Evolutionary conservation across 2,888 invertebrate species (phyloP).

Genomic region (Miltochrista miniata): DNA sequence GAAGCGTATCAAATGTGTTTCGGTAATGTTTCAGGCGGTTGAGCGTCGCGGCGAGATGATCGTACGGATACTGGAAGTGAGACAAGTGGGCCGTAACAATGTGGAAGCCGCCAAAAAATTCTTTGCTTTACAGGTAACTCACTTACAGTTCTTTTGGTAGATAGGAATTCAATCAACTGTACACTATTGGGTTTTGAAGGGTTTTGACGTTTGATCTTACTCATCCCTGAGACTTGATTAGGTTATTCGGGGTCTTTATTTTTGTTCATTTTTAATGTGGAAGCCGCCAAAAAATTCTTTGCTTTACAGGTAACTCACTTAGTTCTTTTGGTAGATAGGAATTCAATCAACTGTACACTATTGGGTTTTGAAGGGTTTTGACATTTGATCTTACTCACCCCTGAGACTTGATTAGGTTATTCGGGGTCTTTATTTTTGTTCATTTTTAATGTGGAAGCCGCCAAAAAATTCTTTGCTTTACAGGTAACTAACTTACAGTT

Average conservation of each 20-base stretch:
- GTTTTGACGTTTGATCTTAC: background rate
- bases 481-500: slow-evolving; percentile 84
- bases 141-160: background rate
- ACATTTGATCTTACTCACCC: background rate
- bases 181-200: background rate
- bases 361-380: background rate
- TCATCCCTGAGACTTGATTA: background rate
- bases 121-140: slow-evolving; percentile 88
- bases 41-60: slow-evolving; percentile 98
- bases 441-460: slow-evolving; percentile 94
- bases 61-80: slow-evolving; percentile 93
- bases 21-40: slow-evolving; percentile 84
- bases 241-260: too few species aligned
- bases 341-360: background rate
- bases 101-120: slow-evolving; percentile 95
- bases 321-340: background rate
- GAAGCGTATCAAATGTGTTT: slow-evolving; percentile 20
- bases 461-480: slow-evolving; percentile 92
- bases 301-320: slow-evolving; percentile 85
- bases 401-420: background rate
- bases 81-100: slow-evolving; percentile 94
- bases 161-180: background rate
- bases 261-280: too few species aligned
- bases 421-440: too few species aligned
- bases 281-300: slow-evolving; percentile 94